A percentile compares a stretch with the other conserved stretches of the same genome.
phyloP scores from a whole-genome alignment of 1,140 invertebrate species.

The Drosophila grimshawi region DNA sequence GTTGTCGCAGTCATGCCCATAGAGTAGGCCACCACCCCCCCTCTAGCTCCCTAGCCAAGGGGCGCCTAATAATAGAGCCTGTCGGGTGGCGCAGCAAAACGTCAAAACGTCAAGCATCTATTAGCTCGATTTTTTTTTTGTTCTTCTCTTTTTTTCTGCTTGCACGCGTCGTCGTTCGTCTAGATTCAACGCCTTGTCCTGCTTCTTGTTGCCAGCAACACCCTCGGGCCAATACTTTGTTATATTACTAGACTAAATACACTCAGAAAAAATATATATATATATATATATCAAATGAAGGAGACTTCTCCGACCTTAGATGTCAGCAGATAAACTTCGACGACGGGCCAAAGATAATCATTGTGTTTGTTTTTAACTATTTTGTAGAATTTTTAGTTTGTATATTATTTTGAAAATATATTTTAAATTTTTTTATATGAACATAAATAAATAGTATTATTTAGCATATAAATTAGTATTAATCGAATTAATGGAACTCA shows the following conservation, averaged over 20 bases:
- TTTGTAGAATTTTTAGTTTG: too few relatives aligned
- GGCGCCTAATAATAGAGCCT: constrained; percentile 68
- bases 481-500: too few relatives aligned
- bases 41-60: background rate
- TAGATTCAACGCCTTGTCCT: constrained; percentile 32
- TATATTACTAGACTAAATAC: constrained; percentile 43
- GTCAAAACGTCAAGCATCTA: constrained; percentile 82
- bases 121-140: constrained; percentile 68
- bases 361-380: too few relatives aligned
- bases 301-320: too few relatives aligned
- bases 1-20: constrained; percentile 55
- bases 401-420: too few relatives aligned
- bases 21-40: background rate
- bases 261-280: background rate
- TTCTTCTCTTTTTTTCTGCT: constrained; percentile 3
- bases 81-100: constrained; percentile 66
- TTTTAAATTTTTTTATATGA: too few relatives aligned
- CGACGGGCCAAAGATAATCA: too few relatives aligned
- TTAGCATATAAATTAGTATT: too few relatives aligned
- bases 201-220: constrained; percentile 2
- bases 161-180: constrained; percentile 36
- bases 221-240: constrained; percentile 26
- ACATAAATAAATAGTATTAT: too few relatives aligned
- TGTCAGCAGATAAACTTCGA: too few relatives aligned
- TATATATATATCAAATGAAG: too few relatives aligned